Base-by-base conservation (phyloP, 2,797 vertebrate genomes). In the Nyctibius grandis region DNA sequence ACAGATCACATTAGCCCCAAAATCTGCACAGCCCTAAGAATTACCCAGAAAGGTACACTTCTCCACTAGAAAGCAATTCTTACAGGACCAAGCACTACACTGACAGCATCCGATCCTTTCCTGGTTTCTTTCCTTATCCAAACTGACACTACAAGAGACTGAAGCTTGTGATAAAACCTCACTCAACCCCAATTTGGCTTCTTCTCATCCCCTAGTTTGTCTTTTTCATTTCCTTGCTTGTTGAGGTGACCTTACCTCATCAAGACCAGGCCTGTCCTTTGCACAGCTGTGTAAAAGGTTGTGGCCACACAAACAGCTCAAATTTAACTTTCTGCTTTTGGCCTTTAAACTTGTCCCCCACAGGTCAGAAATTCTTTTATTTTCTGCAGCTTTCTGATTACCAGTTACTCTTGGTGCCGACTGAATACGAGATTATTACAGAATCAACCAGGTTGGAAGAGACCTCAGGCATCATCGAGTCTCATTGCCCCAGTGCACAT, bases 361-460 rank as follows among this genome's bases (percentile, higher is more conserved):
- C 28, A 51, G 42, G 63, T 38, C 54, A 65, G 33, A 38, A 5
- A 47, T 4, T 65, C 29, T 79, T 36, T 63, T 51, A 13, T 29
- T 47, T 56, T 60, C 50, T 72, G 57, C 44, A 81, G 69, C 21
- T 28, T 78, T 91, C 68, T 18, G 21, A 57, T 48, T 72, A 36
- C 40, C 47, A 28, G 29, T n/a, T 75, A 54, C 5, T 16, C 69
- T 36, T 29, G 36, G 61, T 73, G 42, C 60, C 68, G 51, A 34
- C 25, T 3, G 5, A 73, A 38, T 4, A 31, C 0, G 0, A 45
- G 57, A 73, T 57, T 25, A 21, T 53, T n/a, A 72, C 51, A n/a
- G n/a, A n/a, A n/a, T n/a, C n/a, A n/a, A n/a, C n/a, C n/a, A n/a
- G n/a, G n/a, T n/a, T n/a, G n/a, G n/a, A n/a, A n/a, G n/a, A n/a